Evolutionary conservation across 2,113 vertebrate species (phyloP).

Genomic region (Gasterosteus nipponicus): DNA sequence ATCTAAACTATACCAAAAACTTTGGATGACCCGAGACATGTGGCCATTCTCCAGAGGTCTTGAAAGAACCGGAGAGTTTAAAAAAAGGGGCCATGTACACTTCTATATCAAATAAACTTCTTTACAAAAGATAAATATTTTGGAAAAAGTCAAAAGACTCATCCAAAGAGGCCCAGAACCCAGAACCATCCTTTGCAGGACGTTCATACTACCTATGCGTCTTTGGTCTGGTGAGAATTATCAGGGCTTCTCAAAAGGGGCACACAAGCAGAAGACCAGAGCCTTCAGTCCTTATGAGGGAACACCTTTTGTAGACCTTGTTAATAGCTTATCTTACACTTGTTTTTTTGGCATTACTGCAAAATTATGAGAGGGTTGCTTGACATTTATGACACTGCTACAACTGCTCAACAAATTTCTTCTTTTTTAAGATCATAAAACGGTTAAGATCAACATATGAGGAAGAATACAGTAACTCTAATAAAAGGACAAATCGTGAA

Average conservation of each 20-base stretch:
- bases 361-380: background rate
- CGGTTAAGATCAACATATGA: background rate
- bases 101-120: background rate
- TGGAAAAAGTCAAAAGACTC: background rate
- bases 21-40: background rate
- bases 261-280: background rate
- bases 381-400: background rate
- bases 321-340: background rate
- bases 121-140: background rate
- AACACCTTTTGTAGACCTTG: background rate
- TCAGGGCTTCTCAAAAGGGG: background rate
- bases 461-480: background rate
- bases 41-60: background rate
- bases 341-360: conserved; percentile 7
- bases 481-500: background rate
- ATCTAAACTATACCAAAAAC: background rate
- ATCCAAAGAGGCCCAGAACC: background rate
- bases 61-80: background rate
- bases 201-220: background rate
- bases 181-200: background rate
- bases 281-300: background rate
- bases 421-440: background rate
- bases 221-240: background rate
- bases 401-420: background rate
- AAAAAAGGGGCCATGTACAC: background rate